phyloP scores from a whole-genome alignment of 2,797 vertebrate species.

The Rhadinocentrus ornatus region DNA sequence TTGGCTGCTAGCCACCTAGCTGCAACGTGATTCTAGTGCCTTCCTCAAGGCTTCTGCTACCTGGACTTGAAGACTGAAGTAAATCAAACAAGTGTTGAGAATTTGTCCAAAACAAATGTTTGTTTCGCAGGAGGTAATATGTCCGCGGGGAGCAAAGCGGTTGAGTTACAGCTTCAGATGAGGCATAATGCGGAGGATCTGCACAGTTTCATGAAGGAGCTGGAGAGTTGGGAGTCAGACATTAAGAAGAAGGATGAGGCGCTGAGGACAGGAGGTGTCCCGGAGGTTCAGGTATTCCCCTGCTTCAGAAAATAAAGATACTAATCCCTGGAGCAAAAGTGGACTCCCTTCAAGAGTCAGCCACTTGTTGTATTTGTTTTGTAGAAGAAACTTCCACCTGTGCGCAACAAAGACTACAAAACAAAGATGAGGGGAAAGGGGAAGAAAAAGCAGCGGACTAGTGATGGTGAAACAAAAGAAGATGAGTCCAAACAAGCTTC shows the following conservation, averaged over 20 bases:
- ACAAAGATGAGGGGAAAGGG: conserved; percentile 70
- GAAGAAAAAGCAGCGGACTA: conserved; percentile 82
- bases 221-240: conserved; percentile 92
- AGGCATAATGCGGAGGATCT: conserved; percentile 94
- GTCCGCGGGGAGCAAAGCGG: conserved; percentile 86
- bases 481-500: conserved; percentile 77
- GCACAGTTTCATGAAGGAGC: conserved; percentile 91
- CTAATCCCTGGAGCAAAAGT: not conserved
- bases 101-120: conserved; percentile 35
- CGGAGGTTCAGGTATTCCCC: conserved; percentile 55
- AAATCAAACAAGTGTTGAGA: conserved; percentile 7
- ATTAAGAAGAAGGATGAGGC: conserved; percentile 91
- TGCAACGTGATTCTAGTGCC: conserved; percentile 28
- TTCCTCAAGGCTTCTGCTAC: conserved; percentile 4
- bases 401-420: conserved; percentile 92
- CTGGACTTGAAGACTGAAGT: not conserved
- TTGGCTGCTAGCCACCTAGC: conserved; percentile 25
- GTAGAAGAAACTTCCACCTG: conserved; percentile 87
- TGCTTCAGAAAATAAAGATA: not conserved
- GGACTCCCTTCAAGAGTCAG: not conserved
- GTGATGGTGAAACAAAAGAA: conserved; percentile 77
- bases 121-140: conserved; percentile 73
- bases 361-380: conserved; percentile 31
- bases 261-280: conserved; percentile 78
- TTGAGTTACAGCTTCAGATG: conserved; percentile 93